A percentile compares a stretch with the other conserved stretches of the same genome.
phyloP scores from a whole-genome alignment of 2,888 invertebrate genomes.

The Patella ulyssiponensis region DNA sequence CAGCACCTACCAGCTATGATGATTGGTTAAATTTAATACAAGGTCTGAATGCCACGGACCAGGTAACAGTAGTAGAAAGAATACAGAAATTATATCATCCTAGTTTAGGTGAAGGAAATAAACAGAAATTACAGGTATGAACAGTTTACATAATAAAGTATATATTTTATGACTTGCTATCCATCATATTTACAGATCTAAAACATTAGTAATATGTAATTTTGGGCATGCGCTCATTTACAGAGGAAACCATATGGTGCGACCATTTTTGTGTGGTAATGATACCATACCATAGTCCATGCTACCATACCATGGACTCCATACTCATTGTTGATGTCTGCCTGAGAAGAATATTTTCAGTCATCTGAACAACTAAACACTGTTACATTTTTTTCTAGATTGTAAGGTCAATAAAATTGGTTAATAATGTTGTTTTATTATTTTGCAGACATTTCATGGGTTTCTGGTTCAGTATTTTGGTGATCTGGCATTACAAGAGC shows the following conservation, averaged over 20 bases:
- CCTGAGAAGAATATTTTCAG: too few species aligned
- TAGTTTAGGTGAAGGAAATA: slow-evolving; percentile 84
- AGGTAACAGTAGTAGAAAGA: slow-evolving; percentile 82
- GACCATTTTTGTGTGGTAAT: too few species aligned
- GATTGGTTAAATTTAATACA: slow-evolving; percentile 78
- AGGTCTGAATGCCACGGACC: slow-evolving; percentile 78
- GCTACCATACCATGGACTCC: too few species aligned
- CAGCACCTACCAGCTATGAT: slow-evolving; percentile 79
- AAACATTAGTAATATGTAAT: too few species aligned
- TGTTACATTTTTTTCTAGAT: not conserved
- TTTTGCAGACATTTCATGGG: slow-evolving; percentile 78
- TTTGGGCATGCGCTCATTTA: too few species aligned
- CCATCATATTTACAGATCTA: too few species aligned
- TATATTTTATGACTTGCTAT: too few species aligned
- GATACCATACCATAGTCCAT: too few species aligned
- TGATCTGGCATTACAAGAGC: slow-evolving; percentile 75
- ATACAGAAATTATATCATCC: slow-evolving; percentile 92
- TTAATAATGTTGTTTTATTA: not conserved
- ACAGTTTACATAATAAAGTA: too few species aligned
- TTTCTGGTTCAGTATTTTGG: slow-evolving; percentile 85
- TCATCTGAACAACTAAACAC: too few species aligned
- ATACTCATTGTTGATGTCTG: too few species aligned
- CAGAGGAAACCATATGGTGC: too few species aligned
- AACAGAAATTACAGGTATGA: slow-evolving; percentile 79
- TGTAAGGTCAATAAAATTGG: not conserved